A percentile compares a stretch with the other conserved stretches of the same genome.
These are phyloP conservation scores for Boloria selene DNA, from an alignment of 2,888 invertebrate genomes.

Conservation along the genomic window DNA sequence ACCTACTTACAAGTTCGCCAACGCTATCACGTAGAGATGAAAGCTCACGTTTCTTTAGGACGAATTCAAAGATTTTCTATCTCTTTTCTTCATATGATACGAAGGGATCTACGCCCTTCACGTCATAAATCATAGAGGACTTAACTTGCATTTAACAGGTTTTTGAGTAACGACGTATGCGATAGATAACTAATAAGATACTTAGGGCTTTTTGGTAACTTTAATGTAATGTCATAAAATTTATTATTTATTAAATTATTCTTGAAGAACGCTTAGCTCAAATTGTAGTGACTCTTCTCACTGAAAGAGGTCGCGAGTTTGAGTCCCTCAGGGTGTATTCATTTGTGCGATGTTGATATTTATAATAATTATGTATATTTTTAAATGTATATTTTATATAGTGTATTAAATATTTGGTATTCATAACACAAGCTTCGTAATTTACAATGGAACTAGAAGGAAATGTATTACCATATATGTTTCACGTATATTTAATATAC, in stretches of 20 bases:
- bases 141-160: slow-evolving; percentile 50
- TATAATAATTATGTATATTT: no score
- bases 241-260: not conserved
- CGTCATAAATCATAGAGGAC: slow-evolving; percentile 50
- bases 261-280: no score
- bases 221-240: not conserved
- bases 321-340: no score
- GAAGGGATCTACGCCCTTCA: slow-evolving; percentile 33
- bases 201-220: slow-evolving; percentile 8
- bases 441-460: no score
- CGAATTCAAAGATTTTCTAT: slow-evolving; percentile 21
- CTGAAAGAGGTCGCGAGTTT: no score
- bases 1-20: slow-evolving; percentile 27
- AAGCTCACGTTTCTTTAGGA: slow-evolving; percentile 21
- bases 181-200: slow-evolving; percentile 29
- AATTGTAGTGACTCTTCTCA: no score
- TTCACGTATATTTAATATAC: no score
- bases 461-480: no score
- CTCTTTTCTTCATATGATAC: slow-evolving; percentile 20
- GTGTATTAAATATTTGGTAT: no score
- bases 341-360: no score
- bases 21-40: slow-evolving; percentile 18
- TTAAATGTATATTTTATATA: no score
- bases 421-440: no score
- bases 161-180: slow-evolving; percentile 46